Base-by-base conservation (phyloP, 2,888 invertebrate genomes). In the Nasonia oneida region DNA sequence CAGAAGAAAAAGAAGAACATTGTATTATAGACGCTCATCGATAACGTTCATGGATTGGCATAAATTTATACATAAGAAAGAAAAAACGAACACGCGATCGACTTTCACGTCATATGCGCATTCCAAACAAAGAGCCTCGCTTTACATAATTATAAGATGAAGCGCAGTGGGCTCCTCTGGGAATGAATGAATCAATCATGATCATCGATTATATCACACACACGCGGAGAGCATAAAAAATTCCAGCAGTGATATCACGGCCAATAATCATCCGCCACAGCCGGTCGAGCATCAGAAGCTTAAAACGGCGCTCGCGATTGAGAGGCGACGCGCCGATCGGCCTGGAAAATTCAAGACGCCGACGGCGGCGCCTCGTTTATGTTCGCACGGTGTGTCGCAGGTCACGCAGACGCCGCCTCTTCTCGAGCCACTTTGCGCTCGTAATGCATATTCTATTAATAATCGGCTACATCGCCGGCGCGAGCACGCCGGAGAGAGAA, bases 1-100 rank as follows among this genome's bases (percentile, higher is more conserved):
- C 29, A 47, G 15, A 94, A 85, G 83, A 87, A 79, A 82, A 81
- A 64, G 70, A 83, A 81, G 85, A 12, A n/a, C 74, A 18, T 61
- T 33, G 10, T 37, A 50, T 37, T 53, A 37, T 53, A 42, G 42
- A 12, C 47, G 47, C 47, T 12, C 47, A 47, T 47, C 10, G 10
- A 47, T 47, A 47, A 47, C 12, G 0, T 47, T 47, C 47, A 47
- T 12, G 12, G 12, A 47, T 47, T 1, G 29, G 12, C 23, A 67
- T 6, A n/a, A 29, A 67, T n/a, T 14, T 15, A 33, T 2, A 5
- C 2, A 1, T 67, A 67, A n/a, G 14, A 67, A 67, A 8, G 15
- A 53, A 53, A 18, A 53, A 53, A 18, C 4, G 5, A 18, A 4
- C 18, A 3, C 15, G 10, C 50, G 1, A 6, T 53, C 18, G 53